phyloP scores from a whole-genome alignment of 2,113 vertebrate genomes.

The Upupa epops region DNA sequence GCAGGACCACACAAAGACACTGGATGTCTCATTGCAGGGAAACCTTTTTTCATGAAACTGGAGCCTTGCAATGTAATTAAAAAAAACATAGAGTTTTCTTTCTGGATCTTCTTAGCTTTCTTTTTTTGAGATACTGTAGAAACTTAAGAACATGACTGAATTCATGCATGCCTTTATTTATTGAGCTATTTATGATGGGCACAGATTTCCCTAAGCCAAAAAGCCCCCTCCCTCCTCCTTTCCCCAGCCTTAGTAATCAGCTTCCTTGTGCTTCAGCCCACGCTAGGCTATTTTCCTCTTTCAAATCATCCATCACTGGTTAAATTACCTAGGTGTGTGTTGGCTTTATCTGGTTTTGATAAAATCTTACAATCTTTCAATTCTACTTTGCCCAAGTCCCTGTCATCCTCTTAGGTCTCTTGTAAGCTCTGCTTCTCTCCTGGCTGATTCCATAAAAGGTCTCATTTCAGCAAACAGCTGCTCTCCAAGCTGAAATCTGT shows the following conservation, averaged over 20 bases:
- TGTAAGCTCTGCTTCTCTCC: not conserved
- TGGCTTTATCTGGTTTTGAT: constrained; percentile 19
- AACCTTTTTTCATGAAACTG: not conserved
- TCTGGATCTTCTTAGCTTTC: not conserved
- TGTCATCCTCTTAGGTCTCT: not conserved
- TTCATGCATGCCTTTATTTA: constrained; percentile 54
- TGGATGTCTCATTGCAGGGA: not conserved
- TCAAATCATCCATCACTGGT: constrained; percentile 38
- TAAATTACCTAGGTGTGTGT: constrained; percentile 46
- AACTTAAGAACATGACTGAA: constrained; percentile 33
- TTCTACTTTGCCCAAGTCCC: not conserved
- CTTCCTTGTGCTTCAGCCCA: constrained; percentile 56
- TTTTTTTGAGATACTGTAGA: not conserved
- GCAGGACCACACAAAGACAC: not conserved
- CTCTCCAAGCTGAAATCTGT: not conserved
- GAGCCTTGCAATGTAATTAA: not conserved
- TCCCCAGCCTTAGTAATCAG: constrained; percentile 56
- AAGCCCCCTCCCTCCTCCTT: constrained; percentile 60
- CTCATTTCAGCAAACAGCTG: not conserved
- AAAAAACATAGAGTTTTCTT: constrained; percentile 1
- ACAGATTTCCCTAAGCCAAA: constrained; percentile 59
- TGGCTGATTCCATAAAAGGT: not conserved
- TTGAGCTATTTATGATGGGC: constrained; percentile 52
- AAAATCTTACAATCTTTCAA: not conserved
- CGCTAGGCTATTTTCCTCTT: constrained; percentile 58